Percentiles rank a stretch among this genome's conserved stretches.
phyloP scores from a whole-genome alignment of 64 coral and sea anemone genomes.

The Stichodactyla helianthus region DNA sequence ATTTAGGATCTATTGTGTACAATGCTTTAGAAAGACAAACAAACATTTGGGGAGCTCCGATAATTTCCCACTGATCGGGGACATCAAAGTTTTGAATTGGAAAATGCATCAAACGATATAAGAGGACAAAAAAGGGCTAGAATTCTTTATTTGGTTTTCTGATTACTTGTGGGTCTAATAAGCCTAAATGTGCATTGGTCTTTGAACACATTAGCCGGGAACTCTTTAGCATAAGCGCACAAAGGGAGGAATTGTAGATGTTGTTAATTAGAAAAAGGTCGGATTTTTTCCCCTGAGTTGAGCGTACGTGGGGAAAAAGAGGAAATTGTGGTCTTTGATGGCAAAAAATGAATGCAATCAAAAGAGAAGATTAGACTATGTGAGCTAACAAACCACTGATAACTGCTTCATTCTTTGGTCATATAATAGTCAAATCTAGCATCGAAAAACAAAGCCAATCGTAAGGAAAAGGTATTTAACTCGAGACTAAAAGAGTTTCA shows the following conservation, averaged over 20 bases:
- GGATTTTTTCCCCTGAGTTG: background rate
- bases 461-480: background rate
- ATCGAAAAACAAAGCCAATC: background rate
- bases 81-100: conserved; percentile 16
- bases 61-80: conserved; percentile 5
- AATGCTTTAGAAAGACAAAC: background rate
- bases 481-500: background rate
- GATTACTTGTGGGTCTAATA: background rate
- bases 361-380: background rate
- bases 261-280: background rate
- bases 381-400: background rate
- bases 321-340: background rate
- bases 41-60: background rate
- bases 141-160: background rate
- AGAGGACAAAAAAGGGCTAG: background rate
- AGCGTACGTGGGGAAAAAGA: background rate
- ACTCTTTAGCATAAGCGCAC: background rate
- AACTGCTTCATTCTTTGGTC: background rate
- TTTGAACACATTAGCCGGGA: background rate
- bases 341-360: background rate
- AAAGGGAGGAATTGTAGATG: background rate
- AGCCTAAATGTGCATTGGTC: background rate
- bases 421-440: background rate
- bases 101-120: background rate
- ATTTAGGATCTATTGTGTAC: background rate